A percentile compares a stretch with the other conserved stretches of the same genome.
These are phyloP conservation scores for Campopleginae sp. DNA, from an alignment of 2,888 invertebrate genomes.

Conservation along the genomic window DNA sequence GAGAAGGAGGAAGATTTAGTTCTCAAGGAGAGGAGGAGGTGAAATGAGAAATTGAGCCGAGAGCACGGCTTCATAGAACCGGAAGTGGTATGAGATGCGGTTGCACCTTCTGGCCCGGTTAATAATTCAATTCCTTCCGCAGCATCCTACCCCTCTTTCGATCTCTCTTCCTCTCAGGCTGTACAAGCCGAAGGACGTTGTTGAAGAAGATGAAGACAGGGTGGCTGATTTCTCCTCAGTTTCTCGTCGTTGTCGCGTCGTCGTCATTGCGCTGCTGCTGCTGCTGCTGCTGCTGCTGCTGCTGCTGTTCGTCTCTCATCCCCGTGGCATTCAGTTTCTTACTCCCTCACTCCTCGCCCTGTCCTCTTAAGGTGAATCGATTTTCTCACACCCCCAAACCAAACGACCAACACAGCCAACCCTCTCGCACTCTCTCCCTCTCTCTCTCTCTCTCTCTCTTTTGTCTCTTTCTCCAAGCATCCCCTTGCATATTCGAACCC, in stretches of 20 bases:
- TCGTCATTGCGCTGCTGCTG: conserved; percentile 65
- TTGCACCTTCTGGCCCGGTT: conserved; percentile 82
- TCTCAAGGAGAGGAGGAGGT: conserved; percentile 15
- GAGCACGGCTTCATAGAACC: conserved; percentile 29
- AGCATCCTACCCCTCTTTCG: conserved; percentile 12
- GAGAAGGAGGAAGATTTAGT: background rate
- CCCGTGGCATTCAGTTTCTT: conserved; percentile 60
- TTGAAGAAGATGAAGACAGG: conserved; percentile 48
- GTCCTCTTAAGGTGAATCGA: conserved; percentile 82
- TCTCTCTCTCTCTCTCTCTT: conserved; percentile 28
- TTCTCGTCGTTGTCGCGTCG: conserved; percentile 32
- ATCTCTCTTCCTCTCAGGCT: background rate
- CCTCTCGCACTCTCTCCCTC: conserved; percentile 38
- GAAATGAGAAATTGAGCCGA: conserved; percentile 11
- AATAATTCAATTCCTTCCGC: conserved; percentile 84
- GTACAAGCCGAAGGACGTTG: conserved; percentile 31
- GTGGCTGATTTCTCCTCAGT: conserved; percentile 52
- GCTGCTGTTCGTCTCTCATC: conserved; percentile 54
- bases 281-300: no score
- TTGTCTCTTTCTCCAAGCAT: conserved; percentile 27
- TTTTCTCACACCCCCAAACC: conserved; percentile 77
- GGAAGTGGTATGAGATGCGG: conserved; percentile 73
- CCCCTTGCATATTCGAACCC: conserved; percentile 59
- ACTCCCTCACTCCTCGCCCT: conserved; percentile 58
- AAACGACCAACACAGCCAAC: conserved; percentile 35